Base-by-base conservation (phyloP, 53 echinoderm and acorn worm species). In the Apostichopus leukothele region DNA sequence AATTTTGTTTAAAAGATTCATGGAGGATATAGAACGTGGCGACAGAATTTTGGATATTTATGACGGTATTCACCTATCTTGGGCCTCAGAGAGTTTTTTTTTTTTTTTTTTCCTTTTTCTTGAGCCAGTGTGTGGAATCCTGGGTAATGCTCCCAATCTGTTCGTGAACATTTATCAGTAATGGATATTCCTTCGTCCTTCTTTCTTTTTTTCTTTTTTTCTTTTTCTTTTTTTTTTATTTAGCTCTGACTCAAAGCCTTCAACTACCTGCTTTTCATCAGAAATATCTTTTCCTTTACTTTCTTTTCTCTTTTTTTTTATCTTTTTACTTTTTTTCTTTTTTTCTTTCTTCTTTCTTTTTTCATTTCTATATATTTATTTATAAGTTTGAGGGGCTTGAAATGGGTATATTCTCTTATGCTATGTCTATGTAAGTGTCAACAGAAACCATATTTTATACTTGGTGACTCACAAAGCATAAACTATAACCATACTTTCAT, bases 1-100 rank as follows among this genome's bases (percentile, higher is more conserved):
- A 81, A 81, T 81, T 81, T 81, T 81, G 81, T 81, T 81, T 81
- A 81, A 81, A 81, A 81, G 81, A 81, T 81, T 81, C 81, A 81
- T 81, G 81, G 18, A 59, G 81, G 81, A 81, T 81, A 81, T 81
- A 81, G 81, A 59, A 81, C 81, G 54, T 81, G 81, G 81, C 81
- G 81, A 81, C 81, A 81, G 81, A 81, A 81, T 81, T 81, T 81
- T 81, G 54, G 81, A 23, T 54, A 81, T 81, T 81, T 81, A 81
- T 81, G 81, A 81, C 81, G 81, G 53, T 81, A 23, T 81, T 81
- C 81, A 81, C 81, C 81, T 59, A 81, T 81, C 81, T 9, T 54
- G 81, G 81, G 81, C 81, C 81, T 55, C 81, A 55, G 59, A 54
- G 81, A 81, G 14, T 71, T 71, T 71, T 71, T 71, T 71, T 21